Evolutionary conservation across 2,113 vertebrate genomes (phyloP).

Genomic region (Diadophis punctatus): DNA sequence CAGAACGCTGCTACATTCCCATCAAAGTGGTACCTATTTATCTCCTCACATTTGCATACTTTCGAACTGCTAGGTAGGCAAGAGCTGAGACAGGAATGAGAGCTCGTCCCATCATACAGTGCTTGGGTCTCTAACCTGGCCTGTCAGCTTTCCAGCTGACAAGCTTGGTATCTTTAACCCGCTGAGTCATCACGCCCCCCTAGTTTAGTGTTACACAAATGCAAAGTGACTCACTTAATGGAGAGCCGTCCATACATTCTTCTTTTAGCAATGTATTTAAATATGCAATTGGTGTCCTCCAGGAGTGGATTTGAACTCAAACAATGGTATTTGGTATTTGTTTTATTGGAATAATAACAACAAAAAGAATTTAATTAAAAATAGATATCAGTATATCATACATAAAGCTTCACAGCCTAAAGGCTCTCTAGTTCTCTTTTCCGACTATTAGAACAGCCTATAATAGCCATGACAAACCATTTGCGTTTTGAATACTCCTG

Average conservation of each 20-base stretch:
- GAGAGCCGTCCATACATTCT: neutral
- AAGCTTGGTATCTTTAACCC: neutral
- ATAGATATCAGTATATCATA: neutral
- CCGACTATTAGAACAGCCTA: neutral
- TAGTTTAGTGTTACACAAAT: neutral
- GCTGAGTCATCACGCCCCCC: fast-evolving
- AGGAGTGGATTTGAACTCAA: neutral
- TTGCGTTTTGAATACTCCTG: neutral
- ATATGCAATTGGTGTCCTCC: neutral
- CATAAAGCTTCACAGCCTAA: neutral
- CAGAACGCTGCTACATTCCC: neutral
- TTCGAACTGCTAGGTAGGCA: neutral
- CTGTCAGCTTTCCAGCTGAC: neutral
- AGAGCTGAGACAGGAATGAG: neutral
- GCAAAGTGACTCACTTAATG: neutral
- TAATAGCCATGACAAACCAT: neutral
- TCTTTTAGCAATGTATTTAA: neutral
- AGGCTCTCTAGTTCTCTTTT: neutral
- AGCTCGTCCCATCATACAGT: neutral
- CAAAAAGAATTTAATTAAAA: neutral
- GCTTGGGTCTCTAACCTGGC: neutral
- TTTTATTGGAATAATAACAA: neutral
- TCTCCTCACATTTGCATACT: neutral
- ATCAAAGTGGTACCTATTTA: neutral
- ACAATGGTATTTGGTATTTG: neutral